Conservation (phyloP, 2,797 vertebrate species). For the Rousettus madagascariensis region DNA sequence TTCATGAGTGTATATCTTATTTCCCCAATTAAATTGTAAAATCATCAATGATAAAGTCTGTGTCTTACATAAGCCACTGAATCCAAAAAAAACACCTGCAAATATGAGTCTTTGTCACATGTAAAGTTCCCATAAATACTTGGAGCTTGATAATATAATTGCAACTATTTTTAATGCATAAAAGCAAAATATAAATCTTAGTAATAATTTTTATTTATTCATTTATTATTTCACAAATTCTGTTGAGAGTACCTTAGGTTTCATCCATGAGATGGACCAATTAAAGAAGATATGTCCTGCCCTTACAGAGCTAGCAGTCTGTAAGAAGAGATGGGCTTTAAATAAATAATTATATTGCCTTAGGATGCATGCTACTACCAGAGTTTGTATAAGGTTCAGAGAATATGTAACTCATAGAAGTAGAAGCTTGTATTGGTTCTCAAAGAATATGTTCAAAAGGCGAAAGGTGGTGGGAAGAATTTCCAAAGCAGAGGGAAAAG, state of each 20-base stretch:
- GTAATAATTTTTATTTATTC: background rate
- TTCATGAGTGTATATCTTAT: background rate
- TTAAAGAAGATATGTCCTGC: background rate
- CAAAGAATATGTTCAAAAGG: background rate
- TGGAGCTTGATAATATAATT: background rate
- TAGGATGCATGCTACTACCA: background rate
- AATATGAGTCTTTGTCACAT: background rate
- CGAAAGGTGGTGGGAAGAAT: background rate
- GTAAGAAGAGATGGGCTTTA: background rate
- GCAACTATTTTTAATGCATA: background rate
- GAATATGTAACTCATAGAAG: background rate
- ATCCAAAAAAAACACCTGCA: background rate
- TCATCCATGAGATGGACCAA: background rate
- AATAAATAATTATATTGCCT: background rate
- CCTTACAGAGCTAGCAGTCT: background rate
- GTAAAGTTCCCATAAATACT: background rate
- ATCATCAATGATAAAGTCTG: background rate
- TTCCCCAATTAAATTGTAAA: background rate
- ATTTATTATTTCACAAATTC: constrained; percentile 8
- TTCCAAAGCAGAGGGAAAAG: background rate
- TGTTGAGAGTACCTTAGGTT: background rate
- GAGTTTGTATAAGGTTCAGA: background rate
- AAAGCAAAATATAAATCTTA: background rate
- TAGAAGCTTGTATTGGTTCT: background rate
- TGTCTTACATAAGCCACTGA: background rate